These are phyloP conservation scores for Paradisaea rubra DNA, from an alignment of 2,113 vertebrate genomes.

Conservation along the genomic window DNA sequence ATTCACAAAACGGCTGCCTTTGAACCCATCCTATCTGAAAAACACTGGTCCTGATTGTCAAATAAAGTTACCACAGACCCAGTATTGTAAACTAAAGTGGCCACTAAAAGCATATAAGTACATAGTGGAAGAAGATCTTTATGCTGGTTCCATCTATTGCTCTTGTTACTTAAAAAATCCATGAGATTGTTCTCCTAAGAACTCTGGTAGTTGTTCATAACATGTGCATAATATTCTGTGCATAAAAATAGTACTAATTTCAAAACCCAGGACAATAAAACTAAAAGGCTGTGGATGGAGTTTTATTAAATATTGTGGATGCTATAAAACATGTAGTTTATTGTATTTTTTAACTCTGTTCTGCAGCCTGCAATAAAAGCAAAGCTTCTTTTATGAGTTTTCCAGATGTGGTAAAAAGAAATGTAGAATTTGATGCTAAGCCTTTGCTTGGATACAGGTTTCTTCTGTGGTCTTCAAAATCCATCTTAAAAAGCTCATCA, in stretches of 20 bases:
- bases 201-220: not conserved
- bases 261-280: not conserved
- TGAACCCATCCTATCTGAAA: not conserved
- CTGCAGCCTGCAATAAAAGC: not conserved
- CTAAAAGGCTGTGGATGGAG: not conserved
- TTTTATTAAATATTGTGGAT: not conserved
- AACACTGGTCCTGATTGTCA: not conserved
- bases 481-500: not conserved
- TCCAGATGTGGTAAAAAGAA: not conserved
- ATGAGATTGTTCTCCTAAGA: not conserved
- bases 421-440: not conserved
- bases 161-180: not conserved
- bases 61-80: not conserved
- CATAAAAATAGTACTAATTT: not conserved
- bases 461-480: not conserved
- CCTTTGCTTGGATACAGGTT: not conserved
- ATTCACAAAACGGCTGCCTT: not conserved
- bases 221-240: not conserved
- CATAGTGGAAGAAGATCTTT: not conserved
- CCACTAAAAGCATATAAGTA: not conserved
- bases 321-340: not conserved
- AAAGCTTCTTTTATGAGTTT: not conserved
- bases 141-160: not conserved
- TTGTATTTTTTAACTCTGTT: not conserved
- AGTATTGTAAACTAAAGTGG: not conserved